These are phyloP conservation scores for Pyralis farinalis DNA, from an alignment of 2,888 invertebrate genomes.

Conservation along the genomic window DNA sequence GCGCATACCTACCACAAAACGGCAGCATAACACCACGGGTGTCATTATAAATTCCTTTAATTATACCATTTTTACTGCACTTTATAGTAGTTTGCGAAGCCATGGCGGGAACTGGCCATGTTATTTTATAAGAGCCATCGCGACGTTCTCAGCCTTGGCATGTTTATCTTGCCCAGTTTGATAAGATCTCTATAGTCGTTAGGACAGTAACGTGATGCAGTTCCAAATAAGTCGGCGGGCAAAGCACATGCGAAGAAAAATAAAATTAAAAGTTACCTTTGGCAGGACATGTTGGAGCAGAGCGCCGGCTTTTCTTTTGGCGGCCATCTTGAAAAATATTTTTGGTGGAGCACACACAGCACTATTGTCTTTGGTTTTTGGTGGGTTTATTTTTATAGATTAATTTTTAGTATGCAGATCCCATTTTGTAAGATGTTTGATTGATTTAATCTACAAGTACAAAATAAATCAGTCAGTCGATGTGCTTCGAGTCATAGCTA, in stretches of 20 bases:
- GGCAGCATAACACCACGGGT: slow-evolving; percentile 39
- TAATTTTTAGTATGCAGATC: slow-evolving; percentile 47
- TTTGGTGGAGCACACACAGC: slow-evolving; percentile 55
- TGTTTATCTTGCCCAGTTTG: slow-evolving; percentile 38
- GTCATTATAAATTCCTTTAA: slow-evolving; percentile 71
- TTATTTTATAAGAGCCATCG: slow-evolving; percentile 52
- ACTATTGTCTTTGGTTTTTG: slow-evolving; percentile 58
- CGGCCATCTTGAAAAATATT: slow-evolving; percentile 81
- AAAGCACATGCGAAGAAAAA: slow-evolving; percentile 8
- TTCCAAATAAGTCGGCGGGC: slow-evolving; percentile 9
- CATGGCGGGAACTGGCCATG: slow-evolving; percentile 43
- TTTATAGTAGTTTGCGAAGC: slow-evolving; percentile 44
- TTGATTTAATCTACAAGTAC: slow-evolving; percentile 14
- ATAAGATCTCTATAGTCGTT: slow-evolving; percentile 11
- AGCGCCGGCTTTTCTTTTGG: slow-evolving; percentile 87
- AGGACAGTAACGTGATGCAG: not conserved
- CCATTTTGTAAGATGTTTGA: no score
- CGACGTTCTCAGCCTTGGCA: slow-evolving; percentile 51
- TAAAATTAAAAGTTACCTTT: slow-evolving; percentile 58
- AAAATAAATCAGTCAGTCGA: slow-evolving; percentile 12
- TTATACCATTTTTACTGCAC: slow-evolving; percentile 68
- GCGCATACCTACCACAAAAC: slow-evolving; percentile 35
- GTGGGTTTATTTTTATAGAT: slow-evolving; percentile 32
- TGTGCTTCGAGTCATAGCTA: slow-evolving; percentile 13
- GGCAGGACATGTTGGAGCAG: slow-evolving; percentile 85